These are phyloP conservation scores for Amphibalanus amphitrite DNA, from an alignment of 1,140 invertebrate genomes.

Conservation along the genomic window DNA sequence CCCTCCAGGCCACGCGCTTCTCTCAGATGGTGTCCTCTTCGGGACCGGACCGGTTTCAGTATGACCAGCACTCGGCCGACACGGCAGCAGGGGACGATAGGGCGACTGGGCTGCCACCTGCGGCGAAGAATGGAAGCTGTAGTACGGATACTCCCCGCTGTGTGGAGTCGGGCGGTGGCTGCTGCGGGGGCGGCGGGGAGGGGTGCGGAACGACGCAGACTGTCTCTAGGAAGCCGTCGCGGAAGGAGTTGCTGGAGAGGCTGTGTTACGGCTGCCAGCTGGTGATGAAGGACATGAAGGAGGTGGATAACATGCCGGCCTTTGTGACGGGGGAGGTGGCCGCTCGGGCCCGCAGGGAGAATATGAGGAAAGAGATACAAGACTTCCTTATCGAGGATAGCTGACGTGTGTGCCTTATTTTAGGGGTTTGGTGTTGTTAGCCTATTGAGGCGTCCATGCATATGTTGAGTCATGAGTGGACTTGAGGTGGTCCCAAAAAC, in stretches of 20 bases:
- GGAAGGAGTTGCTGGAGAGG: constrained; percentile 2
- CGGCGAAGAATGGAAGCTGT: neutral
- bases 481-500: no score
- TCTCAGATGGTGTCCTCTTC: constrained; percentile 10
- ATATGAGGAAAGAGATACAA: constrained; percentile 13
- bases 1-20: constrained; percentile 12
- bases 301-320: constrained; percentile 6
- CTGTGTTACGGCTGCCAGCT: constrained; percentile 14
- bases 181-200: neutral
- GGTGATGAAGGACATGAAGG: constrained; percentile 10
- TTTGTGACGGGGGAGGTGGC: constrained; percentile 3
- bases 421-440: no score
- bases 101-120: neutral
- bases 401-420: neutral
- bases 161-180: neutral
- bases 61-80: neutral
- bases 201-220: neutral
- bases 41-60: neutral
- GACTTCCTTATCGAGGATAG: constrained; percentile 9
- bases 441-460: no score
- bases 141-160: neutral
- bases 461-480: no score
- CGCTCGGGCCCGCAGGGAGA: neutral
- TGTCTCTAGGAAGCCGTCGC: neutral
- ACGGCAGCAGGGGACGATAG: neutral